Conservation (phyloP, 2,797 vertebrate genomes). For the Erpetoichthys calabaricus region DNA sequence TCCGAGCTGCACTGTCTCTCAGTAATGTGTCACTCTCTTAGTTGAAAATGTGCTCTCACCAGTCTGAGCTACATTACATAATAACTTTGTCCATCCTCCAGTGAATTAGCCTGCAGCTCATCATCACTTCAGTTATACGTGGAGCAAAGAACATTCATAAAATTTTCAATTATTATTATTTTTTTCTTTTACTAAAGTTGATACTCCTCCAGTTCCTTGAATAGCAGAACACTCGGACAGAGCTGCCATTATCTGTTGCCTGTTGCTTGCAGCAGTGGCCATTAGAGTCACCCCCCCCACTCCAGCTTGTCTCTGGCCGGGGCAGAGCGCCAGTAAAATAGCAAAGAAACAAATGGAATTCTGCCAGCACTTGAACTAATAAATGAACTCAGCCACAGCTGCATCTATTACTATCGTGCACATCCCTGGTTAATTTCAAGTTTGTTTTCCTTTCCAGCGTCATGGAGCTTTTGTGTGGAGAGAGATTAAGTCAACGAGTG, state of each 20-base stretch:
- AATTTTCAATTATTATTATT: no score
- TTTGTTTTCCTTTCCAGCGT: slow-evolving; percentile 45
- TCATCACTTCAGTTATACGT: no score
- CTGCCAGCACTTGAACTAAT: slow-evolving; percentile 38
- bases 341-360: slow-evolving; percentile 21
- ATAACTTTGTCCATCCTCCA: no score
- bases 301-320: slow-evolving; percentile 8
- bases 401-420: slow-evolving; percentile 25
- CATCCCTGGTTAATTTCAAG: slow-evolving; percentile 38
- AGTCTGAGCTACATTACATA: no score
- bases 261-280: slow-evolving; percentile 11
- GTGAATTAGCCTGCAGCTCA: no score
- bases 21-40: no score
- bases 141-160: no score
- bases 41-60: no score
- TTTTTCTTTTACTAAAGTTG: slow-evolving; percentile 7
- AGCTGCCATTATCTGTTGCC: slow-evolving; percentile 23
- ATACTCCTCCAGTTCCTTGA: slow-evolving; percentile 18
- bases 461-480: slow-evolving; percentile 46
- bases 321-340: slow-evolving; percentile 19
- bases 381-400: slow-evolving; percentile 43
- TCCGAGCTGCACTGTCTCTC: no score
- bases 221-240: slow-evolving; percentile 23
- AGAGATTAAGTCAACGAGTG: slow-evolving; percentile 40
- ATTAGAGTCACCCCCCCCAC: slow-evolving; percentile 9